Evolutionary conservation across 1,140 invertebrate genomes (phyloP).

Genomic region (Druon quercuslanigerum): DNA sequence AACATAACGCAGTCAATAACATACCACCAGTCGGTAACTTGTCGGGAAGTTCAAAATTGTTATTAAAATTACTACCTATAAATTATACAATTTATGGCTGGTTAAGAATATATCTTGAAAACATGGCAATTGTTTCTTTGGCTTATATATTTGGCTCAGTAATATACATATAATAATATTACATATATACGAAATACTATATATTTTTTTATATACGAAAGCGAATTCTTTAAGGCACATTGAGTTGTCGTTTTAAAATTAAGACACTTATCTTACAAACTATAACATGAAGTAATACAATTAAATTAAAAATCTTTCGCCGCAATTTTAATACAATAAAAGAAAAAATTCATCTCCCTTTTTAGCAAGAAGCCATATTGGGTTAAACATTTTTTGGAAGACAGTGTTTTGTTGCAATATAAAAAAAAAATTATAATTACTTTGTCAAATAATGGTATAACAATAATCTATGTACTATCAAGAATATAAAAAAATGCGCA

Average conservation of each 20-base stretch:
- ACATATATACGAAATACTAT: constrained; percentile 47
- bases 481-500: constrained; percentile 29
- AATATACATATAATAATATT: constrained; percentile 62
- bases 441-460: constrained; percentile 5
- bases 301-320: background rate
- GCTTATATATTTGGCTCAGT: constrained; percentile 69
- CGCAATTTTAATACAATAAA: no score
- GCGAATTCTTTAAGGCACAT: constrained; percentile 29
- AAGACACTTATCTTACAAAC: background rate
- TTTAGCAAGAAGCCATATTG: background rate
- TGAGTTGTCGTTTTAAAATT: background rate
- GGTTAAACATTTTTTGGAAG: constrained; percentile 33
- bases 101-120: no score
- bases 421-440: constrained; percentile 8
- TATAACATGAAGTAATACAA: constrained; percentile 11
- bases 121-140: constrained; percentile 54
- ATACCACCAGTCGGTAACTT: no score
- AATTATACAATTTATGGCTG: no score
- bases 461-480: constrained; percentile 31
- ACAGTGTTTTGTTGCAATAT: constrained; percentile 11
- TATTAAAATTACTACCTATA: no score
- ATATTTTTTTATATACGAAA: constrained; percentile 41
- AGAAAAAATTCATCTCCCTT: background rate
- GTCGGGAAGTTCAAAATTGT: no score
- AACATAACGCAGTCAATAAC: no score